Percentiles rank a stretch among this genome's conserved stretches.
These are phyloP conservation scores for Quadroppia sp. DNA, from an alignment of 2,888 invertebrate genomes.

Conservation along the genomic window DNA sequence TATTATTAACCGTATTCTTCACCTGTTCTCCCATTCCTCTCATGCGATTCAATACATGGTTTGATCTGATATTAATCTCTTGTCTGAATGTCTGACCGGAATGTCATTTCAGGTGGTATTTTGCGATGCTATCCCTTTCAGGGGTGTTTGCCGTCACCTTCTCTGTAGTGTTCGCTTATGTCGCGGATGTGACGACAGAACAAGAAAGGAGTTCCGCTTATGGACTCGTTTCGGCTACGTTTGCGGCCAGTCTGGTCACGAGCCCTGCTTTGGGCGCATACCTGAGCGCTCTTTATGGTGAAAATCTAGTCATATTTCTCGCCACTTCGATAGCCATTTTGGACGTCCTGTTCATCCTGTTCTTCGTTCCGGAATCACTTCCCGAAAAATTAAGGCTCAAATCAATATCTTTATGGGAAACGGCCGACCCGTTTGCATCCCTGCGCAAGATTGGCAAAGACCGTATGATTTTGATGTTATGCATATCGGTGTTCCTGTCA, in stretches of 20 bases:
- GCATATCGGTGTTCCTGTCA: conserved; percentile 93
- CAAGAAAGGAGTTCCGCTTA: conserved; percentile 91
- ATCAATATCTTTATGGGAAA: conserved; percentile 80
- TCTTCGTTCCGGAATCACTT: conserved; percentile 95
- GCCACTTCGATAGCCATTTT: conserved; percentile 90
- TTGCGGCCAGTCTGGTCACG: conserved; percentile 97
- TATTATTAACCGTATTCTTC: conserved; percentile 95
- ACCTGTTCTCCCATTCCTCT: conserved; percentile 98
- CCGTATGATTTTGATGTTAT: conserved; percentile 90
- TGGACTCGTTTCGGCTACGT: conserved; percentile 95
- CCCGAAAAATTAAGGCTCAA: conserved; percentile 81
- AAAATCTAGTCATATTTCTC: conserved; percentile 80
- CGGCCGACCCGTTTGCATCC: conserved; percentile 96
- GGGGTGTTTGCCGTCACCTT: conserved; percentile 99
- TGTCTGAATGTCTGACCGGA: conserved; percentile 15
- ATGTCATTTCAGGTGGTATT: conserved; percentile 93
- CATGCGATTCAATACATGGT: conserved; percentile 97
- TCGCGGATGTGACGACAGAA: conserved; percentile 97
- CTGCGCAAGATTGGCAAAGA: conserved; percentile 87
- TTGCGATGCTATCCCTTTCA: conserved; percentile 97
- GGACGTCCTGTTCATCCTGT: conserved; percentile 96
- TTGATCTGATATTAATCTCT: conserved; percentile 49
- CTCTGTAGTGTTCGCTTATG: conserved; percentile 98
- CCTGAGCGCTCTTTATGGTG: conserved; percentile 60
- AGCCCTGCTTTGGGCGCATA: conserved; percentile 89